These are phyloP conservation scores for Tragelaphus oryx DNA, from an alignment of 2,797 vertebrate species.

Conservation along the genomic window DNA sequence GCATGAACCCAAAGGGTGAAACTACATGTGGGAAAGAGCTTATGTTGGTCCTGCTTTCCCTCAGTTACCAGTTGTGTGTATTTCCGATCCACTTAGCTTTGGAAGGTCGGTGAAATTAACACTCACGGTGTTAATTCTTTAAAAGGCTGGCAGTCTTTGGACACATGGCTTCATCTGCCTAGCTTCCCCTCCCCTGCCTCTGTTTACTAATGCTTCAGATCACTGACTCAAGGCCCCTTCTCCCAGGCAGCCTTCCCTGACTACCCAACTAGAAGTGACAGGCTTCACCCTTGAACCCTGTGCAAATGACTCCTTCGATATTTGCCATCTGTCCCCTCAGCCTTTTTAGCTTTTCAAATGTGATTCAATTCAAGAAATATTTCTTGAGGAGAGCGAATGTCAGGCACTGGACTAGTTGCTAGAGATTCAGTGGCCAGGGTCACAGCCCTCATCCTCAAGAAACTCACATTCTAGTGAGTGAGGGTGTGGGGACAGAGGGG, in stretches of 20 bases:
- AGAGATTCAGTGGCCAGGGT: not conserved
- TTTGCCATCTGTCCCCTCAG: not conserved
- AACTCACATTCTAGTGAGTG: not conserved
- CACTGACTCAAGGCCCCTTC: not conserved
- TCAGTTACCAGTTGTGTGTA: not conserved
- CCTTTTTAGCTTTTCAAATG: not conserved
- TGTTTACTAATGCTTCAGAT: not conserved
- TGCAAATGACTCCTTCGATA: not conserved
- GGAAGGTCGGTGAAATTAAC: not conserved
- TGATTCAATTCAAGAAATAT: not conserved
- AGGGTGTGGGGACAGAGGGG: fast-evolving
- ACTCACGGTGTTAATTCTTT: not conserved
- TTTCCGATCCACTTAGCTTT: conserved; percentile 5
- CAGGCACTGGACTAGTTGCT: not conserved
- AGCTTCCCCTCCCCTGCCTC: not conserved
- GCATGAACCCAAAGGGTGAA: not conserved
- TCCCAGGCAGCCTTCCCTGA: not conserved
- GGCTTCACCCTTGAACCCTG: not conserved
- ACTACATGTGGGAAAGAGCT: not conserved
- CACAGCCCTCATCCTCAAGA: not conserved
- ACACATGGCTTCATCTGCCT: not conserved
- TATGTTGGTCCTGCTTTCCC: not conserved
- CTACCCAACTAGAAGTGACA: fast-evolving
- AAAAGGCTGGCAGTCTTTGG: not conserved
- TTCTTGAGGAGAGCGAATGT: not conserved